phyloP scores from a whole-genome alignment of 2,888 invertebrate species.

The Andrena flavipes region DNA sequence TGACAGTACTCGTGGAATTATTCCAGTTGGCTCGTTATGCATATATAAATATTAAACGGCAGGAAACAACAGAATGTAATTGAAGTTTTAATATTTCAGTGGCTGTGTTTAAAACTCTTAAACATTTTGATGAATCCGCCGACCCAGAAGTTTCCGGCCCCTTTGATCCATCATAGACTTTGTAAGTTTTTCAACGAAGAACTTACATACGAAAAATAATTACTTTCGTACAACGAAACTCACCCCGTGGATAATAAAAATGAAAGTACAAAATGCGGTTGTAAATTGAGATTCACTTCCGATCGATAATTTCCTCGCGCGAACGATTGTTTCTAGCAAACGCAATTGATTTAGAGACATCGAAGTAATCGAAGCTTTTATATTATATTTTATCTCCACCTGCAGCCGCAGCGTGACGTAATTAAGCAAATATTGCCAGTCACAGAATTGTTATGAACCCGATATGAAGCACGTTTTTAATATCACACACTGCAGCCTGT shows the following conservation, averaged over 20 bases:
- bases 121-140: not conserved
- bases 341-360: too few relatives aligned
- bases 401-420: not conserved
- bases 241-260: not conserved
- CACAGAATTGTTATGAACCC: not conserved
- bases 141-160: not conserved
- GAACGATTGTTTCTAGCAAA: not conserved
- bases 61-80: not conserved
- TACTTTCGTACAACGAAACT: not conserved
- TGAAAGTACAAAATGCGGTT: not conserved
- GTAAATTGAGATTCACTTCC: not conserved
- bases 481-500: not conserved
- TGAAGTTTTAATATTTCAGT: not conserved
- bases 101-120: not conserved
- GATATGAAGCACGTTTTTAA: not conserved
- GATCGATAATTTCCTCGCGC: not conserved
- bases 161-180: not conserved
- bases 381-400: not conserved
- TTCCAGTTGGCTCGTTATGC: not conserved
- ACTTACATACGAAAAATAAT: not conserved
- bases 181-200: not conserved
- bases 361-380: too few relatives aligned
- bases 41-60: not conserved
- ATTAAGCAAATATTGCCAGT: not conserved
- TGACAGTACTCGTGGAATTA: not conserved